phyloP scores from a whole-genome alignment of 2,113 vertebrate species.

The Climacteris rufus region DNA sequence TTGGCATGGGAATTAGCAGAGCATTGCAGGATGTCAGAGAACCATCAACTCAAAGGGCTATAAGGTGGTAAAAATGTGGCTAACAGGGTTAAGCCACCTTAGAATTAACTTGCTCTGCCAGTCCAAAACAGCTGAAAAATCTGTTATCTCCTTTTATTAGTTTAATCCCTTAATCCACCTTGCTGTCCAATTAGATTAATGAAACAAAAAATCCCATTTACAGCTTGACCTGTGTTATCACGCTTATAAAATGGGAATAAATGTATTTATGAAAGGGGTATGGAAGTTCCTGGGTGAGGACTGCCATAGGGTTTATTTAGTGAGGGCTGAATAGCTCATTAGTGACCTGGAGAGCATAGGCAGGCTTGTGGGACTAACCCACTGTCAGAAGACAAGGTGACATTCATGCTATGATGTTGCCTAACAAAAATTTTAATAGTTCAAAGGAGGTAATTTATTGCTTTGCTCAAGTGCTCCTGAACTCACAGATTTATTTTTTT shows the following conservation, averaged over 20 bases:
- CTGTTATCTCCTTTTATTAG: slow-evolving; percentile 46
- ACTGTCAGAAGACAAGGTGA: background rate
- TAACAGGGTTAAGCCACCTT: slow-evolving; percentile 23
- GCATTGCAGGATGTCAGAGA: slow-evolving; percentile 1
- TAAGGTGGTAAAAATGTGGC: slow-evolving; percentile 20
- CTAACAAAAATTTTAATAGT: slow-evolving; percentile 19
- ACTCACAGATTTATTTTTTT: background rate
- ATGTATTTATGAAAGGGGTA: background rate
- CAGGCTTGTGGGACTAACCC: background rate
- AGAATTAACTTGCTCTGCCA: background rate
- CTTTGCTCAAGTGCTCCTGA: background rate
- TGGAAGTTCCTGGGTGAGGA: background rate
- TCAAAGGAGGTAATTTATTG: background rate
- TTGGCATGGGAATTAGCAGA: slow-evolving; percentile 40
- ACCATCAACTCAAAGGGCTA: background rate
- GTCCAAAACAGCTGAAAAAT: slow-evolving; percentile 9
- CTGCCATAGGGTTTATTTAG: background rate
- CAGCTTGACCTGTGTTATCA: slow-evolving; percentile 36
- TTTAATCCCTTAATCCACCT: slow-evolving; percentile 58
- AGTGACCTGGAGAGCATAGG: slow-evolving; percentile 24
- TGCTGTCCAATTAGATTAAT: slow-evolving; percentile 57
- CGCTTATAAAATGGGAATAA: slow-evolving; percentile 8
- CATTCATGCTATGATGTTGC: background rate
- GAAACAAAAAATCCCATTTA: slow-evolving; percentile 17
- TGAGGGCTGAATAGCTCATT: slow-evolving; percentile 19